Percentiles rank a stretch among this genome's conserved stretches.
phyloP scores from a whole-genome alignment of 2,797 vertebrate genomes.

The Pempheris klunzingeri region DNA sequence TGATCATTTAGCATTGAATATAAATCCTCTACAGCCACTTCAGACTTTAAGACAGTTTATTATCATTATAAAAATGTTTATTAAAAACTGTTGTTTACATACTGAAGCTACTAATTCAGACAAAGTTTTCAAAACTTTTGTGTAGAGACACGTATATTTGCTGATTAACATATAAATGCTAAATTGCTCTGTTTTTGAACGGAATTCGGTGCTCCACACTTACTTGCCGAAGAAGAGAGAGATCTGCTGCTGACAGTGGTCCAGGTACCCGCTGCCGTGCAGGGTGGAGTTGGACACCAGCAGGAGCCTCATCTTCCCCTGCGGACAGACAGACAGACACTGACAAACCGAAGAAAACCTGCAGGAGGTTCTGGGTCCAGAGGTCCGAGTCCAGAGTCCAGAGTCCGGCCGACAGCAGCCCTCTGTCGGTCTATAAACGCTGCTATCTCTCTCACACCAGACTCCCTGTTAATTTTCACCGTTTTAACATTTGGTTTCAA shows the following conservation, averaged over 20 bases:
- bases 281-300: constrained; percentile 90
- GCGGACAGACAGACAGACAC: neutral
- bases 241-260: constrained; percentile 87
- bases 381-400: constrained; percentile 32
- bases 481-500: rapidly evolving
- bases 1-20: neutral
- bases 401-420: constrained; percentile 21
- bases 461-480: rapidly evolving
- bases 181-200: neutral
- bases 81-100: neutral
- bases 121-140: too few relatives aligned
- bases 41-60: neutral
- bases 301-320: constrained; percentile 83
- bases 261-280: constrained; percentile 87
- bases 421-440: constrained; percentile 2
- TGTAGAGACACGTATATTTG: too few relatives aligned
- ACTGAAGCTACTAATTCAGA: neutral
- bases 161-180: rapidly evolving
- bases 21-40: neutral
- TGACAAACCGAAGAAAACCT: neutral
- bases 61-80: neutral
- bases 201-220: constrained; percentile 25
- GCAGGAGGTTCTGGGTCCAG: constrained; percentile 7
- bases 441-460: too few relatives aligned
- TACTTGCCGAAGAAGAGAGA: constrained; percentile 85